Percentiles rank a stretch among this genome's conserved stretches.
phyloP scores from a whole-genome alignment of 2,797 vertebrate species.

The Uromys caudimaculatus region DNA sequence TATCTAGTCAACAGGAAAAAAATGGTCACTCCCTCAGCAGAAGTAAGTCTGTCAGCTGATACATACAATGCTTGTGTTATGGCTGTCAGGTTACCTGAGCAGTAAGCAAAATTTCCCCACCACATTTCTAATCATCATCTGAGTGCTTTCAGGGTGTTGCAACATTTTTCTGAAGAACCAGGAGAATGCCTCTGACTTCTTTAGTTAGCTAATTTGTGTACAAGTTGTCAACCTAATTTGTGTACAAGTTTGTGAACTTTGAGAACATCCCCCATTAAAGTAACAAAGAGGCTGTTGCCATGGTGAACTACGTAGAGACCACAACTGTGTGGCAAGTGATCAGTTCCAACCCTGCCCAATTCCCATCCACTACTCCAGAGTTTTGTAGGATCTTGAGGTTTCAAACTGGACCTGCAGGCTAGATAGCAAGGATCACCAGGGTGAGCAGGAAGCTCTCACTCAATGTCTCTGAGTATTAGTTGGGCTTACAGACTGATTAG shows the following conservation, averaged over 20 bases:
- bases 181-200: not conserved
- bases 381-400: not conserved
- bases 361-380: not conserved
- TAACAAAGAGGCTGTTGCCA: not conserved
- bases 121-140: not conserved
- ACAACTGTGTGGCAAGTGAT: not conserved
- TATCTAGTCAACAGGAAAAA: slow-evolving; percentile 71
- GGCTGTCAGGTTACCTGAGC: not conserved
- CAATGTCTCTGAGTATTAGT: not conserved
- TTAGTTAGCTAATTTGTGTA: slow-evolving; percentile 25
- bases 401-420: not conserved
- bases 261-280: slow-evolving; percentile 8
- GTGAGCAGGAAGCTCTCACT: not conserved
- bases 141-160: not conserved
- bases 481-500: not conserved
- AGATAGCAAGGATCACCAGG: not conserved
- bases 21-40: slow-evolving; percentile 40
- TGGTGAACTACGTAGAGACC: not conserved
- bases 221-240: slow-evolving; percentile 16
- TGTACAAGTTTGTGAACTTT: slow-evolving; percentile 23
- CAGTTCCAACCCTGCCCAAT: not conserved
- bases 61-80: not conserved
- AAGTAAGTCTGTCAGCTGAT: not conserved
- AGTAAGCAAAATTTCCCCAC: not conserved
- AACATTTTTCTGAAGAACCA: slow-evolving; percentile 28